Conservation (phyloP, 2,113 vertebrate genomes). For the Thymallus thymallus region DNA sequence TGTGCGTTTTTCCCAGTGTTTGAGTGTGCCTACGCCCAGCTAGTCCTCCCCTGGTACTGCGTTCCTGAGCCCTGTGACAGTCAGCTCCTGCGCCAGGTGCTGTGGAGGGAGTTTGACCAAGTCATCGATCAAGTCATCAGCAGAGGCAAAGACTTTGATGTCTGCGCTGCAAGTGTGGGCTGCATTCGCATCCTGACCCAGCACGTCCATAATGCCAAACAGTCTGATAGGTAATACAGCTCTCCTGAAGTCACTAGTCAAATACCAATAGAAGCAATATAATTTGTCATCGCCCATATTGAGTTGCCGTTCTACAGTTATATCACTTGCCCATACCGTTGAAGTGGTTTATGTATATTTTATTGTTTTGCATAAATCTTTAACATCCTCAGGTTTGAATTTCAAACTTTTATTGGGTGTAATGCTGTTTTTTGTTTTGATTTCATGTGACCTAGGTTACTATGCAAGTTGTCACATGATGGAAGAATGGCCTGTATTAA, state of each 20-base stretch:
- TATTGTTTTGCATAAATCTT: not conserved
- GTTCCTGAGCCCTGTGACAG: conserved; percentile 50
- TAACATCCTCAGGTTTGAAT: not conserved
- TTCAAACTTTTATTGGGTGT: not conserved
- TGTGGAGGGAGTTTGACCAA: conserved; percentile 64
- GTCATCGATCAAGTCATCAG: conserved; percentile 62
- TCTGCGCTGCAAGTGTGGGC: conserved; percentile 61
- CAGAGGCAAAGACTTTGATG: conserved; percentile 57
- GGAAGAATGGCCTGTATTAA: too few relatives aligned
- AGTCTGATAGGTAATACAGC: conserved; percentile 60
- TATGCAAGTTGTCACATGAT: not conserved
- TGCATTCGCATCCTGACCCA: conserved; percentile 70
- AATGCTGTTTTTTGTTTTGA: not conserved
- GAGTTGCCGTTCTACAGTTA: not conserved
- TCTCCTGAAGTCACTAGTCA: not conserved
- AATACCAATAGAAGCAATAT: not conserved
- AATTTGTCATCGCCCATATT: not conserved
- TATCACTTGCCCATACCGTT: not conserved
- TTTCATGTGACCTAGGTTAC: not conserved
- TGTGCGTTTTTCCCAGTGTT: conserved; percentile 65
- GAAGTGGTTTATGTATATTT: not conserved
- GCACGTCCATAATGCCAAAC: conserved; percentile 70
- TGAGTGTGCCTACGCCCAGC: conserved; percentile 67
- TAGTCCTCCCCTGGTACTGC: conserved; percentile 68
- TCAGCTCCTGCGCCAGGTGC: conserved; percentile 68